phyloP scores from a whole-genome alignment of 2,113 vertebrate genomes.

The Jaculus jaculus region DNA sequence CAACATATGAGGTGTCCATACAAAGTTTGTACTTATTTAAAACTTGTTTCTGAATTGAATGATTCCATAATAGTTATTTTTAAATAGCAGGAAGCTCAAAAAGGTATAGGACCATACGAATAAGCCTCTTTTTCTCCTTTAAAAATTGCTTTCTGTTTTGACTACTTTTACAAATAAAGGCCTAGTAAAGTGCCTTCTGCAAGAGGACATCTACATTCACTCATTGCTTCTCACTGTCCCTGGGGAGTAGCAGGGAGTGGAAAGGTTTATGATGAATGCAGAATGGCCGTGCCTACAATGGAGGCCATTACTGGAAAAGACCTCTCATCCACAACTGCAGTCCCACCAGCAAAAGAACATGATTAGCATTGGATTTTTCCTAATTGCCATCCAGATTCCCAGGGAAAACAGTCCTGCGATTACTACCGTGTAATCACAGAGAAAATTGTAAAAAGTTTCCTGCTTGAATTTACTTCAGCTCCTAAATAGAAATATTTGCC shows the following conservation, averaged over 20 bases:
- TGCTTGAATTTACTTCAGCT: conserved; percentile 66
- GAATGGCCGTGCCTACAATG: conserved; percentile 19
- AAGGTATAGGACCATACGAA: no score
- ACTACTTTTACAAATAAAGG: neutral
- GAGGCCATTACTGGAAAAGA: conserved; percentile 43
- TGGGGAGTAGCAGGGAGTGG: neutral
- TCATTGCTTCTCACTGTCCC: neutral
- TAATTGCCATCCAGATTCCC: conserved; percentile 68
- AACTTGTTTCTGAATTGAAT: no score
- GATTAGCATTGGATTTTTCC: conserved; percentile 67
- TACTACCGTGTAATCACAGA: conserved; percentile 60
- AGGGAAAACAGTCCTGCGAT: conserved; percentile 58
- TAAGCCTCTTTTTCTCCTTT: no score
- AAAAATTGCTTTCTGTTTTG: no score
- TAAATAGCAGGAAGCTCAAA: no score
- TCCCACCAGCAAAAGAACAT: conserved; percentile 60
- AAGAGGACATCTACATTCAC: neutral
- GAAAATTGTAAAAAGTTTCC: conserved; percentile 56
- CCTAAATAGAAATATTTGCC: conserved; percentile 51
- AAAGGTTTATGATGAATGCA: conserved; percentile 14
- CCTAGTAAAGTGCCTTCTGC: neutral
- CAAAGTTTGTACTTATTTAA: no score
- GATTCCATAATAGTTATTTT: no score
- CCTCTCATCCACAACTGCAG: conserved; percentile 25
- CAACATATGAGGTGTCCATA: no score